Percentiles rank a stretch among this genome's conserved stretches.
These are phyloP conservation scores for Hippasteria phrygiana DNA, from an alignment of 53 echinoderm and acorn worm genomes.

Conservation along the genomic window DNA sequence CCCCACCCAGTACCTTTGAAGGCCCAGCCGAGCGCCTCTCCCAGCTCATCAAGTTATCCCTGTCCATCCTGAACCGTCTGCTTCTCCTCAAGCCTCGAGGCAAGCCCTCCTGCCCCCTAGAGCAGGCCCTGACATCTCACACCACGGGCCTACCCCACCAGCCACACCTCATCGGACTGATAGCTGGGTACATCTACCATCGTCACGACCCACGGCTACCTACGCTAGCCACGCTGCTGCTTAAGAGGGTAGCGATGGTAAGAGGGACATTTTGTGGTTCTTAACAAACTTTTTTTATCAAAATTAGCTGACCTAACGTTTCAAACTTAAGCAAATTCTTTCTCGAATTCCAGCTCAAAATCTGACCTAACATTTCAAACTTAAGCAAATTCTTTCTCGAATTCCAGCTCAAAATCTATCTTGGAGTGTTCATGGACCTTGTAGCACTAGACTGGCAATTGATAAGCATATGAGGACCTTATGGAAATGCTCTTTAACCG, in stretches of 20 bases:
- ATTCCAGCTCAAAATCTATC: too few species aligned
- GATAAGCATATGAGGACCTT: too few species aligned
- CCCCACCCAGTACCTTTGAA: constrained; percentile 71
- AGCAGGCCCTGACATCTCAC: constrained; percentile 88
- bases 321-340: too few species aligned
- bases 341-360: too few species aligned
- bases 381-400: too few species aligned
- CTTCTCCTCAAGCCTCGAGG: constrained; percentile 75
- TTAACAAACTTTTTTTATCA: background rate
- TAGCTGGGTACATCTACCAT: constrained; percentile 95
- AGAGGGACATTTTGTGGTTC: background rate
- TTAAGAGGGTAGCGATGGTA: constrained; percentile 88
- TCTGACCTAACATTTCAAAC: too few species aligned
- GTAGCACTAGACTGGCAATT: too few species aligned
- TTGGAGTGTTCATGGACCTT: too few species aligned
- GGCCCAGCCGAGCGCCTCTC: constrained; percentile 74
- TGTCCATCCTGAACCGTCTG: constrained; percentile 93
- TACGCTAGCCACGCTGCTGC: constrained; percentile 87
- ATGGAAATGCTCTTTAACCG: too few species aligned
- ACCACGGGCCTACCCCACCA: constrained; percentile 93
- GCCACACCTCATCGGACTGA: constrained; percentile 89
- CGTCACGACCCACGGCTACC: constrained; percentile 87
- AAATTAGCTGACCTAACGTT: too few species aligned
- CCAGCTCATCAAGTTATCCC: constrained; percentile 92
- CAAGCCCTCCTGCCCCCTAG: constrained; percentile 79